These are phyloP conservation scores for Chrysolina haemoptera DNA, from an alignment of 2,888 invertebrate species.

Conservation along the genomic window DNA sequence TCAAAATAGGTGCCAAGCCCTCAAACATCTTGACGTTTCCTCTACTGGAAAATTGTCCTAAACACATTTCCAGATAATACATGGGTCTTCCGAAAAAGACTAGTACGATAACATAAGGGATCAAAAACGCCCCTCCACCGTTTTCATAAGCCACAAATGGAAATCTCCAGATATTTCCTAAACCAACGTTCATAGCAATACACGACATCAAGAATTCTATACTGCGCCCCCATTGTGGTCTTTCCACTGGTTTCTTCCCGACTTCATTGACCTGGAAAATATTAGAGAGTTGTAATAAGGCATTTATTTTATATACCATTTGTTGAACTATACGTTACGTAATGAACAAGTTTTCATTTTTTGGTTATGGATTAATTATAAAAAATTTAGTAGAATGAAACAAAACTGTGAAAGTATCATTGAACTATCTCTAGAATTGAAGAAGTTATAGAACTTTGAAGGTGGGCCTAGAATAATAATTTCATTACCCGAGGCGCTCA, in stretches of 20 bases:
- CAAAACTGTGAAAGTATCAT: too few relatives aligned
- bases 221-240: constrained; percentile 73
- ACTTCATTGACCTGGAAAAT: neutral
- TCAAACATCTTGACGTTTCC: constrained; percentile 83
- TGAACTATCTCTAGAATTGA: too few relatives aligned
- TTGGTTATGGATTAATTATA: too few relatives aligned
- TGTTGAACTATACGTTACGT: too few relatives aligned
- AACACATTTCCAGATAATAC: constrained; percentile 86
- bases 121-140: constrained; percentile 79
- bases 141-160: constrained; percentile 79
- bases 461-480: too few relatives aligned
- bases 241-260: constrained; percentile 32
- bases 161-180: constrained; percentile 81
- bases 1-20: constrained; percentile 80
- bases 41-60: constrained; percentile 88
- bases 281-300: too few relatives aligned
- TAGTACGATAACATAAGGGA: constrained; percentile 78
- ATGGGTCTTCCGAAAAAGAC: constrained; percentile 82
- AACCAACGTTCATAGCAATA: constrained; percentile 77
- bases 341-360: too few relatives aligned
- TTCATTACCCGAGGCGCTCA: too few relatives aligned
- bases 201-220: constrained; percentile 79
- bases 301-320: too few relatives aligned
- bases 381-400: too few relatives aligned
- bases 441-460: too few relatives aligned